Evolutionary conservation across 2,888 invertebrate species (phyloP).

Genomic region (Oasisia sp.): DNA sequence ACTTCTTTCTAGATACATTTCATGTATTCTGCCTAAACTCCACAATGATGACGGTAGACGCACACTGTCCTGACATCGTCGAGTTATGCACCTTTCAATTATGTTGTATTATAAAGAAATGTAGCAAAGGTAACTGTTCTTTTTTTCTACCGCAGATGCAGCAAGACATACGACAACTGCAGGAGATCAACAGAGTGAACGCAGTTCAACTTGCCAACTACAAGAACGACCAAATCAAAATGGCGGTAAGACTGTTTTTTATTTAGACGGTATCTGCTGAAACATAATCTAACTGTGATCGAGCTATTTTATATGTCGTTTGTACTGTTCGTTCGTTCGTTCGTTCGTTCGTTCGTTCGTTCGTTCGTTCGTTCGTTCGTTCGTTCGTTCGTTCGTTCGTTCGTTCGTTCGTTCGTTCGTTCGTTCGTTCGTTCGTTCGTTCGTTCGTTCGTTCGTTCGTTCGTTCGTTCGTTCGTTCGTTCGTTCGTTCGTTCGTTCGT

Average conservation of each 20-base stretch:
- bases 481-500: neutral
- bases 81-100: neutral
- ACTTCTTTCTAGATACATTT: too few relatives aligned
- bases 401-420: neutral
- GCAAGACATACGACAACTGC: neutral
- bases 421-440: neutral
- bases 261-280: neutral
- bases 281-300: neutral
- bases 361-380: too few relatives aligned
- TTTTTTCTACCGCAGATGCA: neutral
- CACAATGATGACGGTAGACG: neutral
- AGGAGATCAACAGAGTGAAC: neutral
- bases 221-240: neutral
- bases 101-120: neutral
- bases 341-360: neutral
- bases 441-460: neutral
- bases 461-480: too few relatives aligned
- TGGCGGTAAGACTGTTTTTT: neutral
- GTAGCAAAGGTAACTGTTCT: neutral
- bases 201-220: neutral
- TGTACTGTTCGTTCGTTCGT: neutral
- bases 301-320: too few relatives aligned
- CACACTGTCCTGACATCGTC: neutral
- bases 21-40: too few relatives aligned
- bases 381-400: neutral